Evolutionary conservation across 2,113 vertebrate species (phyloP).

Genomic region (Nesogale talazaci): DNA sequence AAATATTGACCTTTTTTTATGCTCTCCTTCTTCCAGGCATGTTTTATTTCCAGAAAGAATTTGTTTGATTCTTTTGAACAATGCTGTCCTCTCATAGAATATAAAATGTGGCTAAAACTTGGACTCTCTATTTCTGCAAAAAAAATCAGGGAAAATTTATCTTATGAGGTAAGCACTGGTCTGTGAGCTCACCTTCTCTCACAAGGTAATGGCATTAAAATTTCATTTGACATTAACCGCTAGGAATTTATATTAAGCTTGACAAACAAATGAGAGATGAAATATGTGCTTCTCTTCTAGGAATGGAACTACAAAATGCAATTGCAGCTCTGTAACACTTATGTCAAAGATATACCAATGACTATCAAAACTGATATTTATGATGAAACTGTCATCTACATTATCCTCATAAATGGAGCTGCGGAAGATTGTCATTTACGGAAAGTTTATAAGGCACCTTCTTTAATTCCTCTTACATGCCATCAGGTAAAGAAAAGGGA

Average conservation of each 20-base stretch:
- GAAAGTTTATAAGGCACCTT: conserved; percentile 79
- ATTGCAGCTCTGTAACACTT: conserved; percentile 75
- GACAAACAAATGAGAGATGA: not conserved
- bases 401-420: conserved; percentile 82
- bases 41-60: conserved; percentile 79
- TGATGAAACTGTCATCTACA: conserved; percentile 78
- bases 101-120: conserved; percentile 84
- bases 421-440: conserved; percentile 79
- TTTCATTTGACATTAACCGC: not conserved
- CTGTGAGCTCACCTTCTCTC: not conserved
- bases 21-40: conserved; percentile 75
- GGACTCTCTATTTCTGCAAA: conserved; percentile 78
- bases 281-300: conserved; percentile 66
- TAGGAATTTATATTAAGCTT: conserved; percentile 16
- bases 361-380: conserved; percentile 76
- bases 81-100: conserved; percentile 74
- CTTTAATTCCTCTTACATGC: conserved; percentile 80
- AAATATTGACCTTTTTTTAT: conserved; percentile 41
- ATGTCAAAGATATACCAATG: conserved; percentile 78
- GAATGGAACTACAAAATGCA: conserved; percentile 82
- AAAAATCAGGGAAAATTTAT: conserved; percentile 81
- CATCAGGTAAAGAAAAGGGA: conserved; percentile 78
- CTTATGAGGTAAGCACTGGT: conserved; percentile 79
- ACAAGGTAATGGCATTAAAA: not conserved
- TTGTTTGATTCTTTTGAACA: conserved; percentile 80